A percentile compares a stretch with the other conserved stretches of the same genome.
phyloP scores from a whole-genome alignment of 1,140 invertebrate species.

The Diorhabda sublineata region DNA sequence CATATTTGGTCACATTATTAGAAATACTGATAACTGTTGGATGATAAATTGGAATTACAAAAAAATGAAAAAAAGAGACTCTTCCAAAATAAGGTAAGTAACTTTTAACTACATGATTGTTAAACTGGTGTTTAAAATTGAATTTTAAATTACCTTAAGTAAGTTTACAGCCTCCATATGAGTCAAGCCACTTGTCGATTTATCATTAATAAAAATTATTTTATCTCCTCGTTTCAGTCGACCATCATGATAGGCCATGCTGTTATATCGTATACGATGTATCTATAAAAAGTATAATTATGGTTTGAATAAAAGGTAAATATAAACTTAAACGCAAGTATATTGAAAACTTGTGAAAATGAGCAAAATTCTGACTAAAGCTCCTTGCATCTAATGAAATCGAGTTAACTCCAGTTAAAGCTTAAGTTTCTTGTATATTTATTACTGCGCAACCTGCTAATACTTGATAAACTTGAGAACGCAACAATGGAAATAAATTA shows the following conservation, averaged over 20 bases:
- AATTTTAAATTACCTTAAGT: constrained; percentile 62
- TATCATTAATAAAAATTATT: constrained; percentile 85
- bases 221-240: constrained; percentile 81
- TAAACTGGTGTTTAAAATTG: not conserved
- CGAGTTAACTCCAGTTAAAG: no score
- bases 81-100: not conserved
- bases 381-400: no score
- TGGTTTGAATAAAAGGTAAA: no score
- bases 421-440: no score
- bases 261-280: constrained; percentile 79
- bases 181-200: constrained; percentile 71
- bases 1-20: no score
- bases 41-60: not conserved
- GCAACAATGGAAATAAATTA: no score
- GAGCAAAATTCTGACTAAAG: no score
- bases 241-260: constrained; percentile 80
- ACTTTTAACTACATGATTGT: not conserved
- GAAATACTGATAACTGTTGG: not conserved
- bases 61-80: not conserved
- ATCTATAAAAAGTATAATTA: constrained; percentile 55
- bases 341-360: no score
- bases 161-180: constrained; percentile 81
- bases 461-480: no score
- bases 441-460: no score
- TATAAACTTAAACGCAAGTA: no score